Evolutionary conservation across 2,888 invertebrate genomes (phyloP), one percentile per base, ranked within the genome.

Genomic region (Platycnemis pennipes): DNA sequence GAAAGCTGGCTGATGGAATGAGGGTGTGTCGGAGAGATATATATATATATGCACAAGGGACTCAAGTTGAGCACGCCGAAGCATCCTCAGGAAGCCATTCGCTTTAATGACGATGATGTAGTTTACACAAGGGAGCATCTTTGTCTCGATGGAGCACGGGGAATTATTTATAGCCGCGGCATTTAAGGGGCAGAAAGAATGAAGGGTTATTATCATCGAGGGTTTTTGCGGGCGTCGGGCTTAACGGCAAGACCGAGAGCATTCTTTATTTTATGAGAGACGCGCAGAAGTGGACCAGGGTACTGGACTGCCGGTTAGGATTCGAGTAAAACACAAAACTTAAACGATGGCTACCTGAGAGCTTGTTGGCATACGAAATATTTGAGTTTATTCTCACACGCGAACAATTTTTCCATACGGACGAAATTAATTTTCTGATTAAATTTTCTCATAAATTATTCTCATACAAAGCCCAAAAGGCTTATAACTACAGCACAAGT

Each of bases 81-180:
- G 45, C 44, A 91, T 91, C 91, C 91, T 91, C 91, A 91, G 91
- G 91, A 91, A 91, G 63, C 91, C 26, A 91, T 91, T 91, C 63
- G 22, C 63, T 63, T 44, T 44, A 91, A 91, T 91, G 91, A 91
- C 56, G 89, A 89, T 91, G 63, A 91, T 91, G 91, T 91, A 91
- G 91, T 91, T 91, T 91, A 91, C 91, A 91, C 91, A 91, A 91
- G 42, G 91, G 44, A 44, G 63, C 91, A 69, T 91, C 91, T 63
- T 91, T 91, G 89, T 89, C 89, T 89, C 42, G 89, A 56, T 77
- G 77, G 77, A 56, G 53, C 8, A 63, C 26, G 42, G 11, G 26
- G 91, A 45, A 22, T 77, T 91, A 91, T 91, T 91, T 91, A 63
- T 69, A 63, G 63, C 91, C 37, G 69, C 63, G 44, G 56, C 44